These are phyloP conservation scores for Bombus ignitus DNA, from an alignment of 1,140 invertebrate genomes.

Conservation along the genomic window DNA sequence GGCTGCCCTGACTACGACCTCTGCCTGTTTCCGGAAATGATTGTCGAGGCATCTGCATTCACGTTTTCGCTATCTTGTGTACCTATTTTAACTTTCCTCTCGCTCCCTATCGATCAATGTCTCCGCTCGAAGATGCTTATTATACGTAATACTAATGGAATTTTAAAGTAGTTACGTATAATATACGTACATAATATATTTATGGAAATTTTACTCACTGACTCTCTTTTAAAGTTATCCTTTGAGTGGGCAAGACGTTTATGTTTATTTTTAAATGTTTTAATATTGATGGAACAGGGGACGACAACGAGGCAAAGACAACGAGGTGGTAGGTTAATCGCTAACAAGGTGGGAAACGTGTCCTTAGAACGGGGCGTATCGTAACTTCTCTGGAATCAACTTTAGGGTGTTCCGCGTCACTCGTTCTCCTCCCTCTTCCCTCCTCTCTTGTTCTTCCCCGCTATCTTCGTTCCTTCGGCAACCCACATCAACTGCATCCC, in stretches of 20 bases:
- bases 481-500: constrained; percentile 38
- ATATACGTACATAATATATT: no score
- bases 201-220: no score
- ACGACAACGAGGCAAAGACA: neutral
- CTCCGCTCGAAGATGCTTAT: neutral
- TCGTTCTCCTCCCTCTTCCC: constrained; percentile 3
- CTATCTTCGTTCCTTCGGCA: neutral
- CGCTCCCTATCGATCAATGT: neutral
- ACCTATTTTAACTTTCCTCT: neutral
- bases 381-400: constrained; percentile 26
- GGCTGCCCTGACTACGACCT: neutral
- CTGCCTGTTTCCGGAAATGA: constrained; percentile 39
- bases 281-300: neutral
- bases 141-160: neutral
- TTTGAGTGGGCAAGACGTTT: neutral
- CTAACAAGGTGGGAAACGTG: constrained; percentile 23
- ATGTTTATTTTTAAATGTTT: neutral
- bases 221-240: no score
- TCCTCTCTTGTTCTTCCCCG: neutral
- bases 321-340: constrained; percentile 27
- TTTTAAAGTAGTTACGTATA: no score
- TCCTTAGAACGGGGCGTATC: constrained; percentile 3
- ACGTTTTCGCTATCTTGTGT: constrained; percentile 5
- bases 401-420: constrained; percentile 39
- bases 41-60: neutral